Evolutionary conservation across 2,797 vertebrate genomes (phyloP).

Genomic region (Micropoecilia bifurca): DNA sequence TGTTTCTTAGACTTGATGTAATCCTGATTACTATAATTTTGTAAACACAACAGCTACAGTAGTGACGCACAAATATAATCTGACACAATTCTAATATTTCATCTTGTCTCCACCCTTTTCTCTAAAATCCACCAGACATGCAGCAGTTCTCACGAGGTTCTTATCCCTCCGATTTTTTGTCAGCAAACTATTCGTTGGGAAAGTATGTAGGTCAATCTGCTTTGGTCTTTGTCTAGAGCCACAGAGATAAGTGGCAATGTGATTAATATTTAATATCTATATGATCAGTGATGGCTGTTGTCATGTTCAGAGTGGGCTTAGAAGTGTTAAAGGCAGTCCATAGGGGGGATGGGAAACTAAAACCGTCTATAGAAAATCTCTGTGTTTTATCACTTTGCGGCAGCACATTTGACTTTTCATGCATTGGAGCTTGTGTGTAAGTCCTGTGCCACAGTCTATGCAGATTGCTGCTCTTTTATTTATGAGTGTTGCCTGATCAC

Average conservation of each 20-base stretch:
- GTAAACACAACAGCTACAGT: slow-evolving; percentile 55
- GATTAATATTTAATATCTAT: slow-evolving; percentile 71
- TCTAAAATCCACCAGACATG: slow-evolving; percentile 54
- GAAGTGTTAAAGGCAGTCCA: slow-evolving; percentile 41
- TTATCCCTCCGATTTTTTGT: slow-evolving; percentile 59
- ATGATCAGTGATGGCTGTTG: slow-evolving; percentile 55
- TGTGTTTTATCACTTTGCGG: slow-evolving; percentile 16
- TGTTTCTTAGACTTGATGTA: slow-evolving; percentile 56
- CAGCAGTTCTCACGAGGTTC: slow-evolving; percentile 45
- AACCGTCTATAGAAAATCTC: slow-evolving; percentile 22
- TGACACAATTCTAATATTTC: slow-evolving; percentile 52
- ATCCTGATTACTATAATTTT: slow-evolving; percentile 39
- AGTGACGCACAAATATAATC: slow-evolving; percentile 59
- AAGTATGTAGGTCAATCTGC: slow-evolving; percentile 80
- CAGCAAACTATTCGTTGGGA: slow-evolving; percentile 50
- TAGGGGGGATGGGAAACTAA: neutral
- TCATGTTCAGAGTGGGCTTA: slow-evolving; percentile 48
- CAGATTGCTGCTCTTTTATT: slow-evolving; percentile 65
- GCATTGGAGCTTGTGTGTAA: slow-evolving; percentile 21
- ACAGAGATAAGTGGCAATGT: slow-evolving; percentile 62
- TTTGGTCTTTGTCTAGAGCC: slow-evolving; percentile 69
- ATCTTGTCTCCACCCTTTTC: slow-evolving; percentile 50
- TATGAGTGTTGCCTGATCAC: slow-evolving; percentile 55
- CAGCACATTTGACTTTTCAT: slow-evolving; percentile 24
- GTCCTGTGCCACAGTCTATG: slow-evolving; percentile 35